Conservation (phyloP, 2,888 invertebrate genomes). For the Chirona hameri region DNA sequence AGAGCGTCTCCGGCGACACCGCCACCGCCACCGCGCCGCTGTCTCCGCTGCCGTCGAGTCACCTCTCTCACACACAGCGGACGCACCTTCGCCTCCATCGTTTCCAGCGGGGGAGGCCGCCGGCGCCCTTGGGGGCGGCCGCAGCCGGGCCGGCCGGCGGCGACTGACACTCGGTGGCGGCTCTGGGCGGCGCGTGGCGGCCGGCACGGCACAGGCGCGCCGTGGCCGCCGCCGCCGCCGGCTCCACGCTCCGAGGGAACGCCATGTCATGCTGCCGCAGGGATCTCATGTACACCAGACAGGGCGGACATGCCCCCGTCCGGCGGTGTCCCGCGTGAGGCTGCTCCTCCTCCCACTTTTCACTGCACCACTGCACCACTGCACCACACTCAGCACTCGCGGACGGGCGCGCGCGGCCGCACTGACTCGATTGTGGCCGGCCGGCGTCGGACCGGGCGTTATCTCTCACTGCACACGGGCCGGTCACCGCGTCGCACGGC, state of each 20-base stretch:
- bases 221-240: neutral
- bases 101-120: constrained; percentile 1
- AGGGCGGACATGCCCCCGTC: neutral
- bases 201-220: constrained; percentile 47
- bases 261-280: constrained; percentile 9
- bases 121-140: constrained; percentile 47
- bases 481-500: too few species aligned
- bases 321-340: neutral
- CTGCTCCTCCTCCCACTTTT: neutral
- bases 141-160: constrained; percentile 58
- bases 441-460: neutral
- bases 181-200: neutral
- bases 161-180: constrained; percentile 42
- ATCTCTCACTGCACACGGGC: too few species aligned
- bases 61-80: too few species aligned
- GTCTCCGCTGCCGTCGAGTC: too few species aligned
- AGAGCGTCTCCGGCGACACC: too few species aligned
- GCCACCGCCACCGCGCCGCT: neutral
- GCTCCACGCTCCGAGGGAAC: neutral
- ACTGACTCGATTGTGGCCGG: neutral
- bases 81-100: constrained; percentile 13
- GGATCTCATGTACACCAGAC: neutral
- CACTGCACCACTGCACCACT: too few species aligned
- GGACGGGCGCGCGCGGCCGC: neutral
- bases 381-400: neutral